These are phyloP conservation scores for Diplazon laetatorius DNA, from an alignment of 2,888 invertebrate genomes.

Conservation along the genomic window DNA sequence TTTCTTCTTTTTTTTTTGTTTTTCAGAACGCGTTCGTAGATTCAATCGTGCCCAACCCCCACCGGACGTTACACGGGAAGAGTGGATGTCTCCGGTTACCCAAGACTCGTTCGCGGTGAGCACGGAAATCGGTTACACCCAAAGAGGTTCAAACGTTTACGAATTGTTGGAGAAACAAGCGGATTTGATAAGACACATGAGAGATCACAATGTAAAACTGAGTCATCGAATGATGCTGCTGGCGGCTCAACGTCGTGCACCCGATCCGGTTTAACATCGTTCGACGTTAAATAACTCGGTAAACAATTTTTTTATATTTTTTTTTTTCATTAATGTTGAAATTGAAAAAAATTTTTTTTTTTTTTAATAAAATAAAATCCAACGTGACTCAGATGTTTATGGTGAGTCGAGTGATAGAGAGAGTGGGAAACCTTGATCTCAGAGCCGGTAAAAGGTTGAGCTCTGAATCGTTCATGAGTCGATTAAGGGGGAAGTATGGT, in stretches of 20 bases:
- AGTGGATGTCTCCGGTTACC: conserved; percentile 84
- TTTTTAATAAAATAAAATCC: too few species aligned
- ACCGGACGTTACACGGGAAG: conserved; percentile 87
- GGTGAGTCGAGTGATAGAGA: too few species aligned
- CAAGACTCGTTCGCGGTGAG: conserved; percentile 83
- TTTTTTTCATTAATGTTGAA: too few species aligned
- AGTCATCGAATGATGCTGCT: conserved; percentile 86
- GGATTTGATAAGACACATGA: conserved; percentile 87
- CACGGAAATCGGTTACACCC: conserved; percentile 83
- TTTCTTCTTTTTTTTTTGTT: not conserved
- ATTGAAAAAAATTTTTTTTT: too few species aligned
- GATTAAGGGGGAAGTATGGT: too few species aligned
- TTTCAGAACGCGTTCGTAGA: conserved; percentile 84
- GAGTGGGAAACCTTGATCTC: too few species aligned
- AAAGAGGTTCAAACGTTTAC: conserved; percentile 74
- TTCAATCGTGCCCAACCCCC: conserved; percentile 85
- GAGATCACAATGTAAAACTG: conserved; percentile 87
- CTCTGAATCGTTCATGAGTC: too few species aligned
- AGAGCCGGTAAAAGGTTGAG: too few species aligned
- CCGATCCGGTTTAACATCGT: conserved; percentile 46
- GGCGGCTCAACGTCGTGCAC: conserved; percentile 70
- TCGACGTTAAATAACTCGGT: not conserved
- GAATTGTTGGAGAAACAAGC: conserved; percentile 89
- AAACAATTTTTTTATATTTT: not conserved
- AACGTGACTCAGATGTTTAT: too few species aligned